Evolutionary conservation across 2,113 vertebrate genomes (phyloP).

Genomic region (Illadopsis cleaveri): DNA sequence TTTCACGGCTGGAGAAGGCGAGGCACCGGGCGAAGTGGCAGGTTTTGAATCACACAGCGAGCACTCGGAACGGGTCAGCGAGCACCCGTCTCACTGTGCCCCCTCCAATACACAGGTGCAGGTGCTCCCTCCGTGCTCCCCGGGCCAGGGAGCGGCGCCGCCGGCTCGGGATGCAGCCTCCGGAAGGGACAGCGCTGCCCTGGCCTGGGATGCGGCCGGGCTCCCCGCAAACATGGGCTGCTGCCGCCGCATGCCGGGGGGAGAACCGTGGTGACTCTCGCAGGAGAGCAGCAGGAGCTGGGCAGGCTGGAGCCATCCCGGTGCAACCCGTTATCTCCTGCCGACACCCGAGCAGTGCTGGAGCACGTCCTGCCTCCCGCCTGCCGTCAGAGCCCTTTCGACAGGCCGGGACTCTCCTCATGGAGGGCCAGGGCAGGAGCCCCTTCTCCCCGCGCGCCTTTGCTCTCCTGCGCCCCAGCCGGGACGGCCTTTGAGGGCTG

Average conservation of each 20-base stretch:
- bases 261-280: rapidly evolving
- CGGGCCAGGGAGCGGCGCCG: neutral
- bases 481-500: neutral
- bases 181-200: neutral
- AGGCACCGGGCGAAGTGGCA: rapidly evolving
- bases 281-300: neutral
- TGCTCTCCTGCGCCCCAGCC: neutral
- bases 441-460: neutral
- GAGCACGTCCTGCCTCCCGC: neutral
- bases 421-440: rapidly evolving
- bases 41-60: neutral
- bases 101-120: neutral
- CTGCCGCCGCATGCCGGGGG: rapidly evolving
- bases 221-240: rapidly evolving
- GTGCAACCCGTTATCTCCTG: neutral
- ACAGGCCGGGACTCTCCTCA: too few species aligned
- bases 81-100: neutral
- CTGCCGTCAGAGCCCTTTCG: neutral
- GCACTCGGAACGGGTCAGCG: rapidly evolving
- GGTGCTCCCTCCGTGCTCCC: rapidly evolving
- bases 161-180: neutral
- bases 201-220: neutral
- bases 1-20: neutral
- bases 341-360: rapidly evolving
- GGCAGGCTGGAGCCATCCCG: neutral